phyloP scores from a whole-genome alignment of 2,888 invertebrate species.

The Ochropacha duplaris region DNA sequence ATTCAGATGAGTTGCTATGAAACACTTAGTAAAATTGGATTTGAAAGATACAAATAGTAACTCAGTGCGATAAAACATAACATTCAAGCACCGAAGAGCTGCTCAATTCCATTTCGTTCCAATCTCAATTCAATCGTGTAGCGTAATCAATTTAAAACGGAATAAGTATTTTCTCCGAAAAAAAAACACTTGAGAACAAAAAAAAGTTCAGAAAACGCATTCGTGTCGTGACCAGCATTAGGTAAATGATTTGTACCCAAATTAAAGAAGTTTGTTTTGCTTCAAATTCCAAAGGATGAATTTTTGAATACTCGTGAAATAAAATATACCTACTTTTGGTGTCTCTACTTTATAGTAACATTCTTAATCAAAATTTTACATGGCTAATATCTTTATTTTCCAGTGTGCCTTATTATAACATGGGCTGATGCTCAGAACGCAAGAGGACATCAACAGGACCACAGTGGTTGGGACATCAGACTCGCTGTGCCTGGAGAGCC shows the following conservation, averaged over 20 bases:
- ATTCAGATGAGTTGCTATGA: constrained; percentile 10
- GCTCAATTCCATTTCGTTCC: constrained; percentile 11
- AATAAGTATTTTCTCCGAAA: background rate
- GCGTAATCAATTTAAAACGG: background rate
- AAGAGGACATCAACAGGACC: constrained; percentile 53
- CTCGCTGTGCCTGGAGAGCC: constrained; percentile 86
- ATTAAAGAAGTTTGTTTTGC: too few species aligned
- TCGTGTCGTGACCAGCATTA: too few species aligned
- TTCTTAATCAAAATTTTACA: too few species aligned
- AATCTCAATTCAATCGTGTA: constrained; percentile 6
- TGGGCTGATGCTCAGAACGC: constrained; percentile 52
- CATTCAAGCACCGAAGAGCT: constrained; percentile 5
- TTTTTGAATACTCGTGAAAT: too few species aligned
- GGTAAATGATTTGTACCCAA: too few species aligned
- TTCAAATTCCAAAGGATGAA: too few species aligned
- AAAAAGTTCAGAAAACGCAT: too few species aligned
- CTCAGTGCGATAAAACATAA: constrained; percentile 11
- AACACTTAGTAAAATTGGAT: constrained; percentile 24
- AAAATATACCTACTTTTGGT: too few species aligned
- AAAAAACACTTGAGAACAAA: too few species aligned
- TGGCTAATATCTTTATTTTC: constrained; percentile 16
- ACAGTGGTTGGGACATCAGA: constrained; percentile 82
- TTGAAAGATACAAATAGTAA: constrained; percentile 9
- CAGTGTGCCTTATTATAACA: constrained; percentile 44
- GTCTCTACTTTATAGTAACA: too few species aligned